Evolutionary conservation across 2,113 vertebrate species (phyloP).

Genomic region (Tiliqua scincoides): DNA sequence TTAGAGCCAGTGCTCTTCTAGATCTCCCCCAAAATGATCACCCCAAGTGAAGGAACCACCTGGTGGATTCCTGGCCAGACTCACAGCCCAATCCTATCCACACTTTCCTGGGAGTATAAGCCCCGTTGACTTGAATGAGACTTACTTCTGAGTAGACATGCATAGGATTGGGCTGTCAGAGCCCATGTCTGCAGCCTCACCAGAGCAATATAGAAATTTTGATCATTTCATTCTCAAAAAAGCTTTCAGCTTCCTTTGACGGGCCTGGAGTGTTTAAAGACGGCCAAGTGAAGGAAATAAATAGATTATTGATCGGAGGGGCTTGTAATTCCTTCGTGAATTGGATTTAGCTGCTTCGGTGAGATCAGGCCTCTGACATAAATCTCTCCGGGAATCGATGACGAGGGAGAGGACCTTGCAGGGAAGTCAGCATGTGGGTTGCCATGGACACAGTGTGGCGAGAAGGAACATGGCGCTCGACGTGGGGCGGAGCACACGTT

Average conservation of each 20-base stretch:
- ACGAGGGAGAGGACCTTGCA: slow-evolving; percentile 34
- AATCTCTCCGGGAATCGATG: slow-evolving; percentile 75
- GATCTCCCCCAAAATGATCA: no score
- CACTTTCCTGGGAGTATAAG: no score
- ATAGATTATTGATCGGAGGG: slow-evolving; percentile 81
- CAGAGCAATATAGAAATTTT: slow-evolving; percentile 39
- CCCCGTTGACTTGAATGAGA: no score
- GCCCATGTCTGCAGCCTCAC: slow-evolving; percentile 42
- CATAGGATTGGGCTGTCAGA: no score
- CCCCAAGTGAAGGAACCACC: no score
- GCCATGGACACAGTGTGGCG: slow-evolving; percentile 36
- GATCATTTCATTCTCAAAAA: slow-evolving; percentile 71
- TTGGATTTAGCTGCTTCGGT: slow-evolving; percentile 79
- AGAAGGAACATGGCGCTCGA: neutral
- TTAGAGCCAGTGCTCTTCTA: no score
- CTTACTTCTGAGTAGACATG: no score
- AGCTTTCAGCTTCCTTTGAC: slow-evolving; percentile 76
- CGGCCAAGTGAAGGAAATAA: slow-evolving; percentile 80
- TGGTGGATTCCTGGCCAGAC: no score
- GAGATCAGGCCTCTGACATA: slow-evolving; percentile 73
- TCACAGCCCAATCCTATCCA: no score
- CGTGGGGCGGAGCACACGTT: neutral
- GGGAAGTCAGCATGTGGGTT: slow-evolving; percentile 51
- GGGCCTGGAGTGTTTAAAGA: slow-evolving; percentile 77
- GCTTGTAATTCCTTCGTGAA: slow-evolving; percentile 82